phyloP scores from a whole-genome alignment of 2,888 invertebrate genomes.

The Ashinkailepas kermadecensis region DNA sequence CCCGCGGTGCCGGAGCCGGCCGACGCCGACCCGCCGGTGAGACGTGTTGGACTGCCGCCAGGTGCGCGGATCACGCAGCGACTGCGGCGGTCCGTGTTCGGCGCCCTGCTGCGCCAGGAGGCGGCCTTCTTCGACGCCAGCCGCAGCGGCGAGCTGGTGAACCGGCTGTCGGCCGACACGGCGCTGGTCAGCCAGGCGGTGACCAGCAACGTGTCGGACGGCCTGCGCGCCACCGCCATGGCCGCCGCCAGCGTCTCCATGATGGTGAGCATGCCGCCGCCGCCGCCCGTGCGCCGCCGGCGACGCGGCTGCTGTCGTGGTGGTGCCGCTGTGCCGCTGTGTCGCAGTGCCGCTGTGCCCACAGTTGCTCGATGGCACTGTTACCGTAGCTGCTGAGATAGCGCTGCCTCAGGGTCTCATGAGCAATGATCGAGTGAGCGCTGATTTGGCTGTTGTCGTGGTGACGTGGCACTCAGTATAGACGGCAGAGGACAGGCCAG shows the following conservation, averaged over 20 bases:
- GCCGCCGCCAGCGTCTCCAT: constrained; percentile 79
- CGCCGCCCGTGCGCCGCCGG: no score
- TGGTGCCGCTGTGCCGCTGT: constrained; percentile 23
- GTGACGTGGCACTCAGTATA: no score
- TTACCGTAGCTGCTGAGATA: no score
- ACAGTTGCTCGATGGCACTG: no score
- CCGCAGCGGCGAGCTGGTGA: constrained; percentile 85
- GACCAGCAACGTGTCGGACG: constrained; percentile 91
- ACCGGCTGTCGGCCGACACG: constrained; percentile 82
- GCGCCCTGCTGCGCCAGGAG: constrained; percentile 75
- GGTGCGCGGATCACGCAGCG: constrained; percentile 80
- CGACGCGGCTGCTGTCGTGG: constrained; percentile 12
- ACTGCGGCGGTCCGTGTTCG: constrained; percentile 67
- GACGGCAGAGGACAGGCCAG: no score
- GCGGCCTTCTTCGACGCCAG: constrained; percentile 83
- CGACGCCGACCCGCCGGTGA: no score
- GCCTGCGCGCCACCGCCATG: constrained; percentile 77
- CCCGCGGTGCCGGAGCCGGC: no score
- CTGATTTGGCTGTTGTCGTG: no score
- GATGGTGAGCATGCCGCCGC: constrained; percentile 30
- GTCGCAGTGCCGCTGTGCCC: no score
- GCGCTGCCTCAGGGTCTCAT: no score
- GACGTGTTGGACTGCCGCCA: constrained; percentile 40
- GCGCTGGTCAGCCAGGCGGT: constrained; percentile 83
- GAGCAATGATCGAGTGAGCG: no score